These are phyloP conservation scores for Sebastes oblongus DNA, from an alignment of 2,797 vertebrate genomes.

Conservation along the genomic window DNA sequence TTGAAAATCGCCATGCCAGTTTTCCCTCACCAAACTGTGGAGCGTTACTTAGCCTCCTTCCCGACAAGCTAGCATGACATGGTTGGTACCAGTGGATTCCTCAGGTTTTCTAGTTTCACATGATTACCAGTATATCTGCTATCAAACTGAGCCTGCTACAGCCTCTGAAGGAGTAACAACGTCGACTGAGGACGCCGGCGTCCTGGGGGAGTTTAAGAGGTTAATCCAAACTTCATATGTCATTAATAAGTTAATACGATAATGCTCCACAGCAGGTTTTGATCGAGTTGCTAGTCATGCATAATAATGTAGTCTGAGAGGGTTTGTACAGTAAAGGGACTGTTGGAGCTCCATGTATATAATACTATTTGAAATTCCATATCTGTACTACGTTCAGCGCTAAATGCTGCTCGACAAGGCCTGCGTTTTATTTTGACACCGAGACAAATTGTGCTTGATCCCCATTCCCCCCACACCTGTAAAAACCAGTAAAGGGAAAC, in stretches of 20 bases:
- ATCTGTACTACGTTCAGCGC: not conserved
- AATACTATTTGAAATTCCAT: not conserved
- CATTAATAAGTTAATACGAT: slow-evolving; percentile 33
- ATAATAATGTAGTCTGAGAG: slow-evolving; percentile 3
- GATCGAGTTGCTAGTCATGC: slow-evolving; percentile 13
- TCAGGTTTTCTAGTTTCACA: not conserved
- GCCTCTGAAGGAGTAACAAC: not conserved
- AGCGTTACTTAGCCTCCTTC: not conserved
- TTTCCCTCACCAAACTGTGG: not conserved
- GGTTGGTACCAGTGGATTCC: not conserved
- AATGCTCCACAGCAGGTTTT: slow-evolving; percentile 17
- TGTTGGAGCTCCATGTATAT: not conserved
- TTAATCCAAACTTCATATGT: slow-evolving; percentile 21
- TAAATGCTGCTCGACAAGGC: not conserved
- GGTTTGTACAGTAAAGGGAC: not conserved
- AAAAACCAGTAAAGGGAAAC: slow-evolving; percentile 11
- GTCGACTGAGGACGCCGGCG: not conserved
- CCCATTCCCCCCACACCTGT: not conserved
- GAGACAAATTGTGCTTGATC: not conserved
- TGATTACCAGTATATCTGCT: not conserved
- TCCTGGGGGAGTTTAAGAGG: not conserved
- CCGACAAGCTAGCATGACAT: not conserved
- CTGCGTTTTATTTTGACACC: slow-evolving; percentile 1
- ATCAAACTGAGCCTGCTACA: not conserved
- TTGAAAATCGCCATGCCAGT: not conserved